Evolutionary conservation across 2,888 invertebrate genomes (phyloP).

Genomic region (Saturnia japonica): DNA sequence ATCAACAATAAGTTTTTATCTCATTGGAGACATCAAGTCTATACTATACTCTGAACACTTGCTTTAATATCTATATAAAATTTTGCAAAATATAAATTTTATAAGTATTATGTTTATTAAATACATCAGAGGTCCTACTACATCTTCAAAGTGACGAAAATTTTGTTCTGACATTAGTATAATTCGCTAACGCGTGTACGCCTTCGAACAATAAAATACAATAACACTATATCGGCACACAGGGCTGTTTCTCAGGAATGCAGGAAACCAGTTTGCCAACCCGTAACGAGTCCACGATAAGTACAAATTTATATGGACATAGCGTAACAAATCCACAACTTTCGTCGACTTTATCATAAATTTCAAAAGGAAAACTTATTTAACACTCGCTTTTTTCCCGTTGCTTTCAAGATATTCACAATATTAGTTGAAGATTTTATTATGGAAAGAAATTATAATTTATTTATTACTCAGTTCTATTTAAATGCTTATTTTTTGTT

Average conservation of each 20-base stretch:
- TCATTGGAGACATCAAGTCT: slow-evolving; percentile 20
- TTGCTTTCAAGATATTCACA: too few relatives aligned
- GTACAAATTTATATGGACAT: neutral
- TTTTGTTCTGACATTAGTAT: neutral
- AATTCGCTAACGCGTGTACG: neutral
- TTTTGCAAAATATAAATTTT: neutral
- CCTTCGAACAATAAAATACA: neutral
- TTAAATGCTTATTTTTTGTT: too few relatives aligned
- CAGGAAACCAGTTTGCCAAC: neutral
- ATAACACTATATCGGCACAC: neutral
- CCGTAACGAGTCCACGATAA: neutral
- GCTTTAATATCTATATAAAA: too few relatives aligned
- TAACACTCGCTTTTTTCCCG: too few relatives aligned
- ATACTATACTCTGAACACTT: neutral
- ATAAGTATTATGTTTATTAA: neutral
- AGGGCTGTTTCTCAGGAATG: neutral
- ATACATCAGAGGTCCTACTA: neutral
- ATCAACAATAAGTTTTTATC: slow-evolving; percentile 1
- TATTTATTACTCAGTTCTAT: too few relatives aligned
- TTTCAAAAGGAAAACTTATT: too few relatives aligned
- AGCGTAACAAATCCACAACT: neutral
- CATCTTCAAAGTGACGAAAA: neutral
- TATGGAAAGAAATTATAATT: too few relatives aligned
- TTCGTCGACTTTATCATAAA: neutral
- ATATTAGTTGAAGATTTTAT: too few relatives aligned